Percentiles rank a stretch among this genome's conserved stretches.
These are phyloP conservation scores for Silurus meridionalis DNA, from an alignment of 2,113 vertebrate species.

Conservation along the genomic window DNA sequence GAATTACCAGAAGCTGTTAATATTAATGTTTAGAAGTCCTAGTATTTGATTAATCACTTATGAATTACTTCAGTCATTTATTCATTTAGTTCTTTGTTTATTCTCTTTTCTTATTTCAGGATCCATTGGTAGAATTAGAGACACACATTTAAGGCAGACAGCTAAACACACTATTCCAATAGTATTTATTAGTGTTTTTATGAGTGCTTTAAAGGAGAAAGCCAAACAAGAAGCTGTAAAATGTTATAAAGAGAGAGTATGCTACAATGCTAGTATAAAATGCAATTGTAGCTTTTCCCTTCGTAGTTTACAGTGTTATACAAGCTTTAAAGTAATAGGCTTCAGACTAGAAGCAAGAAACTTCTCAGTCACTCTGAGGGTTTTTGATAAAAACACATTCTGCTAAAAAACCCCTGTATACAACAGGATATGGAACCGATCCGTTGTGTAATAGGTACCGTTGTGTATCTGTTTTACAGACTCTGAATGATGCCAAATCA, in stretches of 20 bases:
- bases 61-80: neutral
- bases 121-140: neutral
- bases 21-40: neutral
- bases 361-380: neutral
- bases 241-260: neutral
- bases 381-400: neutral
- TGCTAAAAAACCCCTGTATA: neutral
- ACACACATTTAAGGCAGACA: neutral
- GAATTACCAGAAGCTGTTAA: neutral
- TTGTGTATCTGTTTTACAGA: conserved; percentile 4
- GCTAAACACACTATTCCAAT: neutral
- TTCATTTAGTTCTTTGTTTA: neutral
- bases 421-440: neutral
- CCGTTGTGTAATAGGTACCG: neutral
- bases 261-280: neutral
- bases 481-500: neutral
- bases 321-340: neutral
- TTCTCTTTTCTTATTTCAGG: neutral
- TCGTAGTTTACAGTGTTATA: neutral
- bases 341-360: neutral
- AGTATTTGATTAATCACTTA: neutral
- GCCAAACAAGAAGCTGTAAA: conserved; percentile 8
- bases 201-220: neutral
- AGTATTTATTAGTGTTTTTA: neutral
- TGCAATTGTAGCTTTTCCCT: neutral